Evolutionary conservation across 1,140 invertebrate species (phyloP).

Genomic region (Drosophila seguyi): DNA sequence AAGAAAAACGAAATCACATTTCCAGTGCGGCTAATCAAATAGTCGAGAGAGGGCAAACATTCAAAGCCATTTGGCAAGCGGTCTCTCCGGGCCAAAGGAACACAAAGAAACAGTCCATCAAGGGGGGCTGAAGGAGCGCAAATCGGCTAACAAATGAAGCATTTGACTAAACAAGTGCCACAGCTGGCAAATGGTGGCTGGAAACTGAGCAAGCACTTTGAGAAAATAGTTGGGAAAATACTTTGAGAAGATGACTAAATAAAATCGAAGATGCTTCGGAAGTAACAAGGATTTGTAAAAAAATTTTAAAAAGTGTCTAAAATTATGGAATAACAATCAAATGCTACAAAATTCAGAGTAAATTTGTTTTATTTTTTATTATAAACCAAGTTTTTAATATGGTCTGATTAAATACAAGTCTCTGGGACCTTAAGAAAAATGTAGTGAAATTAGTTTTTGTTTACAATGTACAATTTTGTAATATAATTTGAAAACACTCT

Average conservation of each 20-base stretch:
- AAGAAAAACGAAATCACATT: conserved; percentile 60
- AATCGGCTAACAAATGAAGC: conserved; percentile 64
- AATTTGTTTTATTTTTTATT: neutral
- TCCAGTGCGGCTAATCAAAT: conserved; percentile 65
- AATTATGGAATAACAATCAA: neutral
- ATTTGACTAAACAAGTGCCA: conserved; percentile 72
- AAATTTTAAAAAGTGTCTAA: neutral
- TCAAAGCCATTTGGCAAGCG: conserved; percentile 52
- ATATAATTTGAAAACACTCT: no score
- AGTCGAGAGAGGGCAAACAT: conserved; percentile 49
- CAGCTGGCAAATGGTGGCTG: conserved; percentile 23
- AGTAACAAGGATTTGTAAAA: neutral
- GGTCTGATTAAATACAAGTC: no score
- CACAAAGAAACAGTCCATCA: conserved; percentile 24
- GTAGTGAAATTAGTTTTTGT: no score
- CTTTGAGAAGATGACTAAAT: neutral
- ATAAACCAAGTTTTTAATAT: no score
- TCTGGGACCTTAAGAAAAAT: no score
- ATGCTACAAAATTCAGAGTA: no score
- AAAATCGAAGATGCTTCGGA: neutral
- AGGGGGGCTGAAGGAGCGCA: conserved; percentile 19
- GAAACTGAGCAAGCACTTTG: conserved; percentile 6
- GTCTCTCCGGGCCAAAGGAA: conserved; percentile 5
- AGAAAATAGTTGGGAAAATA: neutral
- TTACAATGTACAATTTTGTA: no score